Percentiles rank a stretch among this genome's conserved stretches.
These are phyloP conservation scores for Dynastes tityus DNA, from an alignment of 2,888 invertebrate genomes.

Conservation along the genomic window DNA sequence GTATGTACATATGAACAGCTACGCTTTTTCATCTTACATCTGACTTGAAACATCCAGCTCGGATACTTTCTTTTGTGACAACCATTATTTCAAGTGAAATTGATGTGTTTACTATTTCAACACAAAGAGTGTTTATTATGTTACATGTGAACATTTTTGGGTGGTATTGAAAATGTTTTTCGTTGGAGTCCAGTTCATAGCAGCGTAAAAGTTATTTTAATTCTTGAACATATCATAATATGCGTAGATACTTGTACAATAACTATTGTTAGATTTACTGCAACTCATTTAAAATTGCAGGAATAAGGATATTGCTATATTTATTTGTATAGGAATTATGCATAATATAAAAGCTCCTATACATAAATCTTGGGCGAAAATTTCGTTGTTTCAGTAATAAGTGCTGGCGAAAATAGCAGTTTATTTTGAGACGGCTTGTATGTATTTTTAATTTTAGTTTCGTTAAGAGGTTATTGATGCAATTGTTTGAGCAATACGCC, in stretches of 20 bases:
- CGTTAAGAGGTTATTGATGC: conserved; percentile 42
- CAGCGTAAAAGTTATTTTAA: neutral
- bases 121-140: conserved; percentile 23
- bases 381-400: too few species aligned
- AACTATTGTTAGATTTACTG: too few species aligned
- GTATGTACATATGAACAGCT: conserved; percentile 30
- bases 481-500: conserved; percentile 46
- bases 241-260: neutral
- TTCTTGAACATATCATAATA: too few species aligned
- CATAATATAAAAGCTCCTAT: neutral
- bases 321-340: too few species aligned
- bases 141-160: conserved; percentile 10
- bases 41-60: neutral
- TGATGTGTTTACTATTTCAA: conserved; percentile 34
- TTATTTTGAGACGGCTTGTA: conserved; percentile 28
- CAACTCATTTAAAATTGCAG: too few species aligned
- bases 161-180: neutral
- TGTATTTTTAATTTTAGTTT: conserved; percentile 46
- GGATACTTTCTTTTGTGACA: conserved; percentile 36
- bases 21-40: conserved; percentile 15
- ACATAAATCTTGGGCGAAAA: conserved; percentile 5
- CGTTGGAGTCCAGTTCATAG: neutral
- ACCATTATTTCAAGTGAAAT: conserved; percentile 26
- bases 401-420: conserved; percentile 19
- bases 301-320: too few species aligned